Evolutionary conservation across 2,797 vertebrate genomes (phyloP), one percentile per base, ranked within the genome.

Genomic region (Paguma larvata): DNA sequence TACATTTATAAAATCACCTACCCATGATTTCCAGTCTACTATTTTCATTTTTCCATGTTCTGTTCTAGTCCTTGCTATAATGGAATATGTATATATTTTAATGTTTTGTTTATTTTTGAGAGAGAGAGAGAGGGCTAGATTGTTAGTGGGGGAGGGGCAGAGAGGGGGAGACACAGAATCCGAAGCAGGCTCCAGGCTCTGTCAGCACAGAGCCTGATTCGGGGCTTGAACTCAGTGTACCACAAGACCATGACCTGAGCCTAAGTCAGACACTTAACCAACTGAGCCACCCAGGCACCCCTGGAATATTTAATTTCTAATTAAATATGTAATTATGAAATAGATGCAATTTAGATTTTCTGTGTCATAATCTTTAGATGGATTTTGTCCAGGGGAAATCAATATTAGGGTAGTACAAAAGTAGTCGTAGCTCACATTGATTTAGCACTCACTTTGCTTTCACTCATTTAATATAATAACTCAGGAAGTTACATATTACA

Each of bases 291-390:
- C 21, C 56, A 59, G 56, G 56, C 21, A 23, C 56, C 56, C 56
- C 56, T 25, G 84, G 27, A 72, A 80, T 51, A 34, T 65, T 72
- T 78, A 93, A 78, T 84, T 82, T 91, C 77, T 89, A 92, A 96
- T 92, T 82, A 89, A 94, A 89, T 56, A 86, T 46, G 48, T 75
- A 73, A 96, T 95, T 87, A 92, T 53, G 67, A 46, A 62, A 70
- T 15, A 89, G 73, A 41, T 70, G 75, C 25, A 78, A 73, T 83
- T 95, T 92, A 88, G 62, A 75, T 95, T 63, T 95, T 67, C 84
- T 32, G 62, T 95, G 67, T 72, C 41, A 65, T 78, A 44, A 83
- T 46, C 89, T 95, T 89, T 77, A 83, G 75, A 53, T 73, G 79
- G 72, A 25, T 72, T 91, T 77, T 84, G 59, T 85, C 73, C 53